These are phyloP conservation scores for Arenaria interpres DNA, from an alignment of 2,113 vertebrate genomes.

Conservation along the genomic window DNA sequence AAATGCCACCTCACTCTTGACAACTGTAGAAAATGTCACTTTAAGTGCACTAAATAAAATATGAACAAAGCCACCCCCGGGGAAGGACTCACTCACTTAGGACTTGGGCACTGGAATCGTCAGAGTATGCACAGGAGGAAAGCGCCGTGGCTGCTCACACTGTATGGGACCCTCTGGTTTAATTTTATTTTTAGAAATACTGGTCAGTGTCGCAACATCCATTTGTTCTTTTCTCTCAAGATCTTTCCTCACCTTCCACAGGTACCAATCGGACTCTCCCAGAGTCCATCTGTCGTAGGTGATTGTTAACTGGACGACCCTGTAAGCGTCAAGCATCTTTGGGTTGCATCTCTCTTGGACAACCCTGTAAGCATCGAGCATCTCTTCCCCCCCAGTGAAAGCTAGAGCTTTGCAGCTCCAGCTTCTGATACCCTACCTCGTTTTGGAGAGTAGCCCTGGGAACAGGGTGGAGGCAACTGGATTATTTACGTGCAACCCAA, in stretches of 20 bases:
- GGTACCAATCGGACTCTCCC: neutral
- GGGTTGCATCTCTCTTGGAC: neutral
- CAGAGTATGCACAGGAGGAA: conserved; percentile 23
- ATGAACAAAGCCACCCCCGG: conserved; percentile 59
- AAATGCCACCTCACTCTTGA: conserved; percentile 71
- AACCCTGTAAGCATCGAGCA: neutral
- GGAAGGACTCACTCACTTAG: conserved; percentile 44
- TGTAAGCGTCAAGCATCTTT: neutral
- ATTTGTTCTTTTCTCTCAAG: conserved; percentile 16
- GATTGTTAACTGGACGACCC: conserved; percentile 11
- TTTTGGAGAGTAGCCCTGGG: conserved; percentile 10
- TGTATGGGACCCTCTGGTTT: conserved; percentile 12
- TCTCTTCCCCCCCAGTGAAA: neutral
- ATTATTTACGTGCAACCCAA: neutral
- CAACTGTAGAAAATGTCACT: conserved; percentile 65
- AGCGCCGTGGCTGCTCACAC: conserved; percentile 12
- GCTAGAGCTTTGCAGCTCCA: conserved; percentile 1
- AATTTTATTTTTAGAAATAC: conserved; percentile 45
- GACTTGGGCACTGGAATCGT: conserved; percentile 53
- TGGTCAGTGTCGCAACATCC: conserved; percentile 10
- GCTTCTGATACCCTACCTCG: conserved; percentile 46
- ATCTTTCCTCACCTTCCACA: neutral
- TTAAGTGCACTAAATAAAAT: conserved; percentile 74
- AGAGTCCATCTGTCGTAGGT: neutral
- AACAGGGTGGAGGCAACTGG: neutral